Evolutionary conservation across 2,113 vertebrate species (phyloP).

Genomic region (Amia ocellicauda): DNA sequence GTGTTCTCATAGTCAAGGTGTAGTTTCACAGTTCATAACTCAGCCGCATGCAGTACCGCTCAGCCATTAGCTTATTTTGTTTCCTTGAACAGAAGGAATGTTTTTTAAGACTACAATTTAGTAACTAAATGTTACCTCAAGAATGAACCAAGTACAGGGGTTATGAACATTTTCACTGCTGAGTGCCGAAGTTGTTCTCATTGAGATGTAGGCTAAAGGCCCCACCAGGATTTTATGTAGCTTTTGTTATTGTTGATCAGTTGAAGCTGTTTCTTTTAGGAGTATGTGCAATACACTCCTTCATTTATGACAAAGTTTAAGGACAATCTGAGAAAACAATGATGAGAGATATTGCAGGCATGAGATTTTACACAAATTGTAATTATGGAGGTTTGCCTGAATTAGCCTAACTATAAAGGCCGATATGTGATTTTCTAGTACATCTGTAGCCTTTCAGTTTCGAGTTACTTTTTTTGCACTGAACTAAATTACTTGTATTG

Average conservation of each 20-base stretch:
- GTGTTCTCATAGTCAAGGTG: conserved; percentile 10
- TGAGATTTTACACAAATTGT: no score
- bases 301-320: neutral
- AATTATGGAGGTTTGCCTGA: no score
- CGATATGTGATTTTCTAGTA: no score
- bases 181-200: neutral
- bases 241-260: neutral
- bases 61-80: neutral
- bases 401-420: no score
- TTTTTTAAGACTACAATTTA: neutral
- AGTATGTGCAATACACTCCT: neutral
- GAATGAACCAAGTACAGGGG: neutral
- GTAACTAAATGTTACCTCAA: neutral
- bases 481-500: no score
- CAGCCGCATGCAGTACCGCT: neutral
- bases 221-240: neutral
- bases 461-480: no score
- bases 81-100: neutral
- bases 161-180: neutral
- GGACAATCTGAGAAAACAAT: conserved; percentile 4
- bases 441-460: no score
- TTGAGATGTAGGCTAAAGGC: neutral
- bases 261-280: neutral
- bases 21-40: conserved; percentile 7
- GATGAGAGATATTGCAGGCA: neutral